Base-by-base conservation (phyloP, 2,113 vertebrate genomes). In the Engystomops pustulosus region DNA sequence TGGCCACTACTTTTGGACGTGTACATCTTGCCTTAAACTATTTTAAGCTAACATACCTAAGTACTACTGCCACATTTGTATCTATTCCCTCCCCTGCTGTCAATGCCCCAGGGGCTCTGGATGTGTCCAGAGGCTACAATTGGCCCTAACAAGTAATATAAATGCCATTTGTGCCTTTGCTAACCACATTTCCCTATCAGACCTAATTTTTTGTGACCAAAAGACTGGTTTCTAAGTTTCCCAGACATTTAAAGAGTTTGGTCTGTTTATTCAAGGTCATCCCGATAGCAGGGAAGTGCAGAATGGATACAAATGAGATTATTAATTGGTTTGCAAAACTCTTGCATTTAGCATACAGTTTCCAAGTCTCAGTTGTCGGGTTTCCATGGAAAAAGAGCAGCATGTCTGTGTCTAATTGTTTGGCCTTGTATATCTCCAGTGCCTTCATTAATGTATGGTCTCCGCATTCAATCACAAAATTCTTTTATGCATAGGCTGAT, bases 391-490 rank as follows among this genome's bases (percentile, higher is more conserved):
- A 47, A 75, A 44, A 47, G 53, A 75, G 36, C 15, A 32, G 34
- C 69, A 27, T 45, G 23, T 75, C 41, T 75, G 81, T 81, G 45
- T 81, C 34, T 71, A 71, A 72, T 72, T 81, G 68, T 71, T 58
- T 81, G 47, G 49, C 80, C 80, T 71, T 81, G 81, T 72, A 75
- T 74, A 62, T 83, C 81, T 83, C 81, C 70, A 58, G 51, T 74
- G 69, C 15, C 69, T 74, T 75, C 70, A 74, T 83, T 83, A 83
- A 75, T 75, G 53, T 62, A 75, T 62, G 69, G 25, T 74, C 38
- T 32, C 17, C 32, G 81, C 70, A 62, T 83, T 75, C 70, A 62
- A 60, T 83, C 69, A 32, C 38, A 62, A 44, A 82, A n/a, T 81
- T 55, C 68, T 81, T 82, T 82, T 72, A 58, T 41, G 68, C 44